Conservation (phyloP, 2,888 invertebrate species). For the Mylabris sibirica region DNA sequence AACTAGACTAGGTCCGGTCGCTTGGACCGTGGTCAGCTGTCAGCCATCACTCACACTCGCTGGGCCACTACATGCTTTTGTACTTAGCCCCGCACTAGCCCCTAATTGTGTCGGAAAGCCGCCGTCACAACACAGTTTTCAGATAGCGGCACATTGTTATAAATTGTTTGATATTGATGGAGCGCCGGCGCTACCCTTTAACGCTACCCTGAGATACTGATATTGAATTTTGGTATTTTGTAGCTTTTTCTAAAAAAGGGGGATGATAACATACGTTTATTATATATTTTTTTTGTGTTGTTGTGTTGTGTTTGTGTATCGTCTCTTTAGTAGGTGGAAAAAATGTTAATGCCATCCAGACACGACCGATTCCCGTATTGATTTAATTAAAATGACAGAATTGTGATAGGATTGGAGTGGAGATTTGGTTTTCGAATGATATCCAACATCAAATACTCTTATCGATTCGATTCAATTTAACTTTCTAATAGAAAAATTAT, state of each 20-base stretch:
- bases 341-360: slow-evolving; percentile 42
- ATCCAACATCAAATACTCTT: slow-evolving; percentile 17
- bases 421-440: slow-evolving; percentile 15
- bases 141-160: slow-evolving; percentile 46
- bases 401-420: slow-evolving; percentile 28
- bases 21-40: slow-evolving; percentile 60
- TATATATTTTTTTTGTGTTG: slow-evolving; percentile 19
- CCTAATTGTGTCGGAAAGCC: slow-evolving; percentile 62
- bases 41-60: slow-evolving; percentile 62
- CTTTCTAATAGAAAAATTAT: slow-evolving; percentile 23
- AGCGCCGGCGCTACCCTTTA: slow-evolving; percentile 31
- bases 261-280: slow-evolving; percentile 22
- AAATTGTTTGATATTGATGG: slow-evolving; percentile 33
- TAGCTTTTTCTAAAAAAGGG: slow-evolving; percentile 44
- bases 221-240: slow-evolving; percentile 35
- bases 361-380: slow-evolving; percentile 45
- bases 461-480: slow-evolving; percentile 25
- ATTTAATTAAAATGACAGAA: slow-evolving; percentile 47
- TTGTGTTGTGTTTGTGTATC: background rate
- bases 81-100: slow-evolving; percentile 61
- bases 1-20: slow-evolving; percentile 38
- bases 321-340: slow-evolving; percentile 33
- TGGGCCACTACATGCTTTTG: slow-evolving; percentile 62
- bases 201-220: slow-evolving; percentile 36
- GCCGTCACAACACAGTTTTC: slow-evolving; percentile 39